Base-by-base conservation (phyloP, 1,140 invertebrate species). In the Lordiphosa clarofinis region DNA sequence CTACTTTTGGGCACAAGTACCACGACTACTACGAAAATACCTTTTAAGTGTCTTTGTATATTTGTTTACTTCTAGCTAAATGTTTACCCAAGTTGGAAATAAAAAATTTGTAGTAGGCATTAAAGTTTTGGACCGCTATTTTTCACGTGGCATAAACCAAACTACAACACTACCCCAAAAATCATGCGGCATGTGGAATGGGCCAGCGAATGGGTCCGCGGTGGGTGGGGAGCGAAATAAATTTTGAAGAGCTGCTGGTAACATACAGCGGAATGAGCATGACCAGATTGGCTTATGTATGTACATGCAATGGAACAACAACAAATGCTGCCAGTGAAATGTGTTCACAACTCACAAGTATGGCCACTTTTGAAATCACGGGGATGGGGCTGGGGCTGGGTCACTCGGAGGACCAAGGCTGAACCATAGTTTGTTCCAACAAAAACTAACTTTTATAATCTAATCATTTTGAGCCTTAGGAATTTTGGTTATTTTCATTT, bases 11-110 rank as follows among this genome's bases (percentile, higher is more conserved):
- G 67, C 76, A 59, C 66, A 81, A 75, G 76, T 67, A 66, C 71
- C 24, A 28, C 24, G 24, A 81, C 71, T 72, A 81, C 60, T 10
- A 33, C 75, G 69, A 71, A 78, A 81, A 81, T 82, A 74, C 76
- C 76, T 81, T 71, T 81, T 81, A 81, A 81, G 75, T 81, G 76
- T 71, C 71, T 75, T 81, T 28, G 24, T 28, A 61, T 82, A 81
- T 81, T 81, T 81, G 75, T 81, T 81, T 81, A 81, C 76, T 82
- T 81, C 76, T 59, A 57, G 65, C 76, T 75, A 82, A 81, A 81
- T 81, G 76, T 81, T 81, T 81, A 81, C 56, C 75, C 71, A 75
- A 82, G 66, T 75, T 81, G 52, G 66, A 72, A 63, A 79, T 71
- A 75, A 81, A 82, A 79, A 73, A 38, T 69, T 42, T 81, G 57